Conservation (phyloP, 2,113 vertebrate species). For the Corythaeola cristata region DNA sequence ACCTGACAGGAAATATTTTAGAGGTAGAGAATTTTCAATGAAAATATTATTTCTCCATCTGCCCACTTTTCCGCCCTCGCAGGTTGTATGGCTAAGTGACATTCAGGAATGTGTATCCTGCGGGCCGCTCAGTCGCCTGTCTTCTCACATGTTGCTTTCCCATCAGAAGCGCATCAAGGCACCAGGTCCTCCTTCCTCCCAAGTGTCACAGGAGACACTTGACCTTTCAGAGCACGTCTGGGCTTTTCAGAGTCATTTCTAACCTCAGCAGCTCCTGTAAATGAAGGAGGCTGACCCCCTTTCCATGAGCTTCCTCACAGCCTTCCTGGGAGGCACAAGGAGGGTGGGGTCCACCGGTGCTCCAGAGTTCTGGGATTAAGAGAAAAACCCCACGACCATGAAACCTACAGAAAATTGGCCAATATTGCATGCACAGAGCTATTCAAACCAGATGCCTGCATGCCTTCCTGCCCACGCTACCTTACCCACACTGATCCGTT, state of each 20-base stretch:
- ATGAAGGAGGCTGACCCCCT: neutral
- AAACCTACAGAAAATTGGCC: slow-evolving; percentile 57
- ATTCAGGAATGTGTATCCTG: slow-evolving; percentile 69
- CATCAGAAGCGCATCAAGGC: slow-evolving; percentile 1
- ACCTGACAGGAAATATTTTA: slow-evolving; percentile 74
- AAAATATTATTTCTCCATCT: slow-evolving; percentile 76
- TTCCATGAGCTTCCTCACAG: neutral
- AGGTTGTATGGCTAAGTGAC: slow-evolving; percentile 72
- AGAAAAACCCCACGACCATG: slow-evolving; percentile 2
- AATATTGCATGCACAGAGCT: slow-evolving; percentile 12
- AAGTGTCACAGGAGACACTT: slow-evolving; percentile 49
- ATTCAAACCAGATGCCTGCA: slow-evolving; percentile 73
- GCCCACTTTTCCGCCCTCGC: slow-evolving; percentile 66
- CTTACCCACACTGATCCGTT: slow-evolving; percentile 58
- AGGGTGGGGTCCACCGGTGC: slow-evolving; percentile 43
- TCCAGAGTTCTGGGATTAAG: neutral
- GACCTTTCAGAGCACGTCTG: neutral
- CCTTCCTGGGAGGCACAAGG: slow-evolving; percentile 13
- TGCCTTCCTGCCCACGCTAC: slow-evolving; percentile 71
- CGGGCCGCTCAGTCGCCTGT: neutral
- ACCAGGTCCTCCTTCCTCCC: slow-evolving; percentile 7
- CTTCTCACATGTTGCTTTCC: slow-evolving; percentile 52
- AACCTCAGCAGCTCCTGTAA: neutral
- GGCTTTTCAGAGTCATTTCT: neutral
- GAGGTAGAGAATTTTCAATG: slow-evolving; percentile 70